Base-by-base conservation (phyloP, 2,113 vertebrate genomes). In the Corvus moneduloides region DNA sequence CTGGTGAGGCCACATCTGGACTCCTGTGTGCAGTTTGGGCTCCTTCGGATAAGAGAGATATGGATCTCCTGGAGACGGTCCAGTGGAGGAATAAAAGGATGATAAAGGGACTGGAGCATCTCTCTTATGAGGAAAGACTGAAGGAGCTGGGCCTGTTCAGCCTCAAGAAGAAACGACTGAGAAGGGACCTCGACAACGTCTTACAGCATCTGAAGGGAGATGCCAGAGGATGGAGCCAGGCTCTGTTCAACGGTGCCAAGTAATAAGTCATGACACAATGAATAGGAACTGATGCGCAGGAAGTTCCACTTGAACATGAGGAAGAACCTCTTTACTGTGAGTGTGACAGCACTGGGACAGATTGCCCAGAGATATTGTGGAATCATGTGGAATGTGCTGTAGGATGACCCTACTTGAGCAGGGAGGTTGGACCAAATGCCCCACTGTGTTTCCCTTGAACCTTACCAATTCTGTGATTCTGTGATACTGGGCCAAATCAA, bases 161-260 rank as follows among this genome's bases (percentile, higher is more conserved):
- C 20, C 41, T 35, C 13, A 6, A 55, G 41, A 55, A 41, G 24
- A 63, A 30, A 35, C 0, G 0, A 35, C 7, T 41, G 35, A 64
- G 66, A 87, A 21, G 13, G 19, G 11, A 18, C 11, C 20, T 63
- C 4, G 35, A 4, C 33, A 37, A 12, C 46, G 27, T 33, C 58
- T 55, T 55, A 3, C 22, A 46, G 26, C 17, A 43, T 18, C 35
- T 9, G 4, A 72, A 49, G 20, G 44, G 37, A 48, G 6, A 9
- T 32, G 28, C 30, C 41, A 49, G 67, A 73, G 18, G 35, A 58
- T 19, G 21, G 17, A 58, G 37, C 14, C 41, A n/a, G 49, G 11
- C 30, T 55, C 20, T 79, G 9, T 20, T 55, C 0, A 0, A 28
- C n/a, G 10, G n/a, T 63, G 24, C 28, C 58, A 58, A 64, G 41